phyloP scores from a whole-genome alignment of 2,888 invertebrate species.

The Gymnoscelis rufifasciata region DNA sequence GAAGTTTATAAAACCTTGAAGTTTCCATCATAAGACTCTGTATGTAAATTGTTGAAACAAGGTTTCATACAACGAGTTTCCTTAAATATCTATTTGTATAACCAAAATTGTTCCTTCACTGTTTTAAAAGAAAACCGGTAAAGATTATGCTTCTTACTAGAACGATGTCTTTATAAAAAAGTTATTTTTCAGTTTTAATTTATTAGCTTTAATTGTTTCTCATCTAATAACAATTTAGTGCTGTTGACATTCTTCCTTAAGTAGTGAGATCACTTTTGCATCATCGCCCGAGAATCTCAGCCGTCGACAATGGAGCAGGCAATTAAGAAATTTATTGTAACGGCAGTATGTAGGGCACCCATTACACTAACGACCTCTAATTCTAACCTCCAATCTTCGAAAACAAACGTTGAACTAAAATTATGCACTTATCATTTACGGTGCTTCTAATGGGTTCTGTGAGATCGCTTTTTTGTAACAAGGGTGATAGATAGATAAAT shows the following conservation, averaged over 20 bases:
- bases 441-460: conserved; percentile 5
- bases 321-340: conserved; percentile 75
- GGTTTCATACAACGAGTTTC: conserved; percentile 2
- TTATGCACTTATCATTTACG: conserved; percentile 11
- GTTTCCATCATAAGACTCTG: conserved; percentile 9
- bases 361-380: conserved; percentile 68
- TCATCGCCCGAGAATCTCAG: conserved; percentile 67
- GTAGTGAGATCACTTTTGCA: conserved; percentile 66
- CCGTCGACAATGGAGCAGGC: conserved; percentile 45
- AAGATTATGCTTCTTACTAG: too few relatives aligned
- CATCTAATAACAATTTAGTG: conserved; percentile 19
- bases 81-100: neutral
- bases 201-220: neutral
- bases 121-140: too few relatives aligned
- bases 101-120: neutral
- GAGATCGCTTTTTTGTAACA: neutral
- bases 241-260: conserved; percentile 47
- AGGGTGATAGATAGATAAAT: too few relatives aligned
- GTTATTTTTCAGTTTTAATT: neutral
- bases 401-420: conserved; percentile 17
- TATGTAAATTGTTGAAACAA: conserved; percentile 16
- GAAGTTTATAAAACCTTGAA: conserved; percentile 16
- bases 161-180: too few relatives aligned
- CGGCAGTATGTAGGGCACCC: conserved; percentile 62
- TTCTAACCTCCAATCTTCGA: conserved; percentile 41